Evolutionary conservation across 2,888 invertebrate genomes (phyloP), one percentile per base, ranked within the genome.

Genomic region (Timema podura): DNA sequence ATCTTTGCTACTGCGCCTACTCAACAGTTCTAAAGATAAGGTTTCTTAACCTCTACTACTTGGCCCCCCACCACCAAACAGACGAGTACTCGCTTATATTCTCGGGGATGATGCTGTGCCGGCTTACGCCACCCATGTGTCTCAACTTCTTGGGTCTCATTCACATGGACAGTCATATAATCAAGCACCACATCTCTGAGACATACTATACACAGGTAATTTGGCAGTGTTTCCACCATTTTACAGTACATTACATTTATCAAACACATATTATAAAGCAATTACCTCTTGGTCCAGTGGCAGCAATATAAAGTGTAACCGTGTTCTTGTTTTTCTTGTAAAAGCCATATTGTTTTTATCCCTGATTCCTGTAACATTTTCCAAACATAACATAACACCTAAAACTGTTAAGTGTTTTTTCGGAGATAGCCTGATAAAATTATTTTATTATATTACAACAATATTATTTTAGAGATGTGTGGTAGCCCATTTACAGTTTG

Each of bases 11-110:
- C 79, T 99, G 98, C 83, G 97, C 99, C 5, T 99, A 97, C 82
- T 98, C 96, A 45, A 99, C 98, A 0, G 93, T 99, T 57, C 90
- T 99, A 76, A 95, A 97, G 82, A 95, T 99, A 76, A 88, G 96
- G 68, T 89, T 99, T 48, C 87, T 99, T 64, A 98, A 98, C 84
- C 88, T 98, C 75, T 99, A 98, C 83, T 98, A 98, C 80, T 83
- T 99, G 76, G 98, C 98, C 6, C 94, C 97, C 0, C 93, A 98
- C 80, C 98, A 99, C 81, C 96, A 96, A 83, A 99, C 99, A 8
- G 97, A 98, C 80, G 98, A 98, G 80, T 97, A 99, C 84, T 97
- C 96, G 80, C 88, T 99, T 73, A 95, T 99, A 79, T 98, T 99
- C 84, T 95, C 96, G 76, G 99, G 99, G 70, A 98, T 98, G 98